Evolutionary conservation across 2,113 vertebrate genomes (phyloP), one percentile per base, ranked within the genome.

Genomic region (Aptenodytes patagonicus): DNA sequence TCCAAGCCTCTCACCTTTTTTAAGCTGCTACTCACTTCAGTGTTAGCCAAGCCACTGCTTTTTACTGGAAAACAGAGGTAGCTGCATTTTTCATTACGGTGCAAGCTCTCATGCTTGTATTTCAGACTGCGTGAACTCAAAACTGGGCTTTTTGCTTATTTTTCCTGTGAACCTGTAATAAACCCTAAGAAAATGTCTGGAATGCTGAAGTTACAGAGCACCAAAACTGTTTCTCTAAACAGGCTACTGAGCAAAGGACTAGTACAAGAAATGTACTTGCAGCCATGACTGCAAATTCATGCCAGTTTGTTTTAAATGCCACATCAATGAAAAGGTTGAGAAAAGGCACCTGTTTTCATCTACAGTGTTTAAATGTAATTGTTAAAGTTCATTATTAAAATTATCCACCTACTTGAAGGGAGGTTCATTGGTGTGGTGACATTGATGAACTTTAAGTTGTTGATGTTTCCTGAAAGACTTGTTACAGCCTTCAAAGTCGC

Each of bases 381-480:
- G 26, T 26, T 60, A 40, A 44, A 54, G 17, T 60, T 71, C n/a
- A n/a, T 8, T 69, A 90, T 36, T 22, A 19, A 94, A 89, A 78
- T 55, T 36, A 62, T 95, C 73, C 89, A 98, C 99, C 82, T 94
- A 99, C 99, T 96, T 98, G 98, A 99, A 99, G 6, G 97, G 97
- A 7, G 97, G 97, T 38, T 98, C 85, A 3, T 96, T 97, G 54
- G 97, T 98, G 76, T 99, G 99, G 64, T 98, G 98, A 97, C 95
- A 98, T 54, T 97, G 98, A 89, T 99, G 99, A 55, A 97, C 89
- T 93, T 98, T 99, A 73, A 99, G 98, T 79, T 99, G 99, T 57
- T 98, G 99, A 90, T 98, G 99, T 87, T 99, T 99, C 93, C 69
- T 98, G 95, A 99, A 99, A 62, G 97, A 91, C 87, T 98, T 98